Base-by-base conservation (phyloP, 23 tunicate species). In the Diplosoma virens region DNA sequence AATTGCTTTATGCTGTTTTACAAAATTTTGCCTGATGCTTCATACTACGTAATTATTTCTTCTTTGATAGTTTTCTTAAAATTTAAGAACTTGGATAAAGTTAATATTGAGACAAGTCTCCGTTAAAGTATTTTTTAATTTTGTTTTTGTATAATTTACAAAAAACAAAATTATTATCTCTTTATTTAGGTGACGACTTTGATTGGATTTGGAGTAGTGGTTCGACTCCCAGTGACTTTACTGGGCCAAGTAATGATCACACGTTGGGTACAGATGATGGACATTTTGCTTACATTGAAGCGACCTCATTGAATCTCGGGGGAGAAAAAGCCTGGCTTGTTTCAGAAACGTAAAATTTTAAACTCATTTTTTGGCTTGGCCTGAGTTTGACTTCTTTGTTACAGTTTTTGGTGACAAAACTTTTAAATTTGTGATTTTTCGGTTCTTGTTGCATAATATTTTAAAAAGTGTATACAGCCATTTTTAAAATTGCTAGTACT, bases 121-220 rank as follows among this genome's bases (percentile, higher is more conserved):
- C n/a, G n/a, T n/a, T n/a, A n/a, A n/a, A n/a, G n/a, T n/a, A n/a
- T n/a, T n/a, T n/a, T n/a, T n/a, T n/a, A n/a, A n/a, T n/a, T n/a
- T n/a, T n/a, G n/a, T n/a, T n/a, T n/a, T n/a, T n/a, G n/a, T n/a
- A n/a, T n/a, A n/a, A n/a, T n/a, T n/a, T n/a, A n/a, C n/a, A n/a
- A n/a, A n/a, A n/a, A n/a, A n/a, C n/a, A n/a, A n/a, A n/a, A n/a
- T n/a, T n/a, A 11, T n/a, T 17, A 11, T 58, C 20, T 58, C 11
- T 45, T 45, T 45, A 9, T 45, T 9, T 37, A 92, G 97, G 92
- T 29, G 97, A 92, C 56, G 97, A 92, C 47, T 92, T 85, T 77
- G 97, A 92, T 48, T 92, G 97, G 97, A 80, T 92, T 0, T 59
- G 88, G 79, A 78, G 80, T 69, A 92, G 90, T 69, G 92, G 92